Evolutionary conservation across 2,113 vertebrate species (phyloP).

Genomic region (Rhabdomys dilectus): DNA sequence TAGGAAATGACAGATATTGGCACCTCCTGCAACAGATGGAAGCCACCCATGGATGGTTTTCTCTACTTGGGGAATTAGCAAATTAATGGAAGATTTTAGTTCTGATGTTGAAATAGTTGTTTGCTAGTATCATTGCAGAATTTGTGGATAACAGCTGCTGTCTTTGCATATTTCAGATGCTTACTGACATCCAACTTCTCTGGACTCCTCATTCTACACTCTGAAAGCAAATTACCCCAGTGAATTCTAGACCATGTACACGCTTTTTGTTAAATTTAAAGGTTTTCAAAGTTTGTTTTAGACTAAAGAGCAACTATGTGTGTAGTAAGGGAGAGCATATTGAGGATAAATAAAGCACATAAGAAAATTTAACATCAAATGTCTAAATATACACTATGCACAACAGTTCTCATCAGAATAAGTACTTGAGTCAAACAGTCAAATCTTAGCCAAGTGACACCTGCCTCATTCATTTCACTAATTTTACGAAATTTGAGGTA

Average conservation of each 20-base stretch:
- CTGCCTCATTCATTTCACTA: neutral
- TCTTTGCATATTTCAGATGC: neutral
- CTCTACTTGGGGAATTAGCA: slow-evolving; percentile 8
- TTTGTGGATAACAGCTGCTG: neutral
- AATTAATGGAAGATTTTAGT: slow-evolving; percentile 33
- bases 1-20: slow-evolving; percentile 61
- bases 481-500: neutral
- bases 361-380: neutral
- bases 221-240: neutral
- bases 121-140: neutral
- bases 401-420: neutral
- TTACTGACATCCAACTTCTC: neutral
- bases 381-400: neutral
- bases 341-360: neutral
- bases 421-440: neutral
- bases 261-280: neutral
- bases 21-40: slow-evolving; percentile 62
- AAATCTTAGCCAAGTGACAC: neutral
- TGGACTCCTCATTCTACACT: neutral
- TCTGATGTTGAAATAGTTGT: slow-evolving; percentile 6
- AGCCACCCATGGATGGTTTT: slow-evolving; percentile 33
- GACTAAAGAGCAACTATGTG: neutral
- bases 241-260: neutral
- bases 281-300: neutral
- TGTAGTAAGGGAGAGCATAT: neutral